phyloP scores from a whole-genome alignment of 2,113 vertebrate genomes.

The Sceloporus tristichus region DNA sequence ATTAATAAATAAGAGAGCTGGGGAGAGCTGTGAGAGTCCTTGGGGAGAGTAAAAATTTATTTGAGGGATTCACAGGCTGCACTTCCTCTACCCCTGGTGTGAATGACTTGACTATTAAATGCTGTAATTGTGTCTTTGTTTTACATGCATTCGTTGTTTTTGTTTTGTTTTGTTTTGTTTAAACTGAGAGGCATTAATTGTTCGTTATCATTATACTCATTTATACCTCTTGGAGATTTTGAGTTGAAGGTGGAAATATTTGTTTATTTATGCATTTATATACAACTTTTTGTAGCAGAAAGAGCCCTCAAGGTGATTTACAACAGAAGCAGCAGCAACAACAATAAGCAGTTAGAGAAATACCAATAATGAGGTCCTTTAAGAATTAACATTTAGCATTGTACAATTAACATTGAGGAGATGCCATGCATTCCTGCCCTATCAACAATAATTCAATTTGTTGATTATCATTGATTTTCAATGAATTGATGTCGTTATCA shows the following conservation, averaged over 20 bases:
- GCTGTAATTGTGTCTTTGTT: neutral
- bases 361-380: neutral
- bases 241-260: neutral
- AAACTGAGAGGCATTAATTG: neutral
- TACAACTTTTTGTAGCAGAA: neutral
- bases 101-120: neutral
- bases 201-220: neutral
- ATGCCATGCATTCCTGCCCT: neutral
- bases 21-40: too few relatives aligned
- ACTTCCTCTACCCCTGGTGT: too few relatives aligned
- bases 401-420: neutral
- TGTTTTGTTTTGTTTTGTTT: neutral
- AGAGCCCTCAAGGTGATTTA: neutral
- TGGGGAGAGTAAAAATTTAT: too few relatives aligned
- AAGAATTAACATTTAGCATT: neutral
- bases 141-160: neutral
- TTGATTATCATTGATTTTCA: neutral
- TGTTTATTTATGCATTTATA: neutral
- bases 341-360: neutral
- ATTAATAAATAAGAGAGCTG: too few relatives aligned
- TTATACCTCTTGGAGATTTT: neutral
- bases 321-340: neutral
- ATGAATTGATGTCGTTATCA: neutral
- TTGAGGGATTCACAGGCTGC: too few relatives aligned
- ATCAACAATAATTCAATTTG: neutral